phyloP scores from a whole-genome alignment of 2,888 invertebrate species.

The Nemotelus nigrinus region DNA sequence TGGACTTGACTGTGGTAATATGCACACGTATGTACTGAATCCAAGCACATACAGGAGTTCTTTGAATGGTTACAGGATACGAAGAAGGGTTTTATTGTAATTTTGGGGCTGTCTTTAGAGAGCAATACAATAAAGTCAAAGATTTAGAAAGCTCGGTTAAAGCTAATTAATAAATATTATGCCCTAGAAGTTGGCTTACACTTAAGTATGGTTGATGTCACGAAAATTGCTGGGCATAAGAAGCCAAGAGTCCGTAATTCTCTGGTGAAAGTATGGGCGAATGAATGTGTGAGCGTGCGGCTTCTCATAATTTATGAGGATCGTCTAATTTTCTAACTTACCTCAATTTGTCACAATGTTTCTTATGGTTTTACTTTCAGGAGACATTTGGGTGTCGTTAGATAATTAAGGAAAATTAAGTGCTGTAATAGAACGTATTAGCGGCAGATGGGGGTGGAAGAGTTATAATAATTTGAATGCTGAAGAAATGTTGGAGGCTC shows the following conservation, averaged over 20 bases:
- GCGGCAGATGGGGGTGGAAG: background rate
- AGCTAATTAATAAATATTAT: slow-evolving; percentile 55
- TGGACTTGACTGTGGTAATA: background rate
- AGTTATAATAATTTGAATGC: too few relatives aligned
- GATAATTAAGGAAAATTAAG: slow-evolving; percentile 37
- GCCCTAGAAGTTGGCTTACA: slow-evolving; percentile 51
- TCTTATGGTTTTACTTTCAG: slow-evolving; percentile 37
- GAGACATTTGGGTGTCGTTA: slow-evolving; percentile 36
- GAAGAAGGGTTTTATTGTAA: slow-evolving; percentile 40
- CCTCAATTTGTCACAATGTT: slow-evolving; percentile 48
- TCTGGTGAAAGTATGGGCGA: background rate
- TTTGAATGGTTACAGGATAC: background rate
- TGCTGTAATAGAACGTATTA: background rate
- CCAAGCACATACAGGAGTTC: background rate
- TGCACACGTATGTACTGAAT: background rate
- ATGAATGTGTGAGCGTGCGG: background rate
- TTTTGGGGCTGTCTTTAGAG: slow-evolving; percentile 43
- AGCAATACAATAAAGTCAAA: slow-evolving; percentile 48
- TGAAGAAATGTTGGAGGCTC: too few relatives aligned
- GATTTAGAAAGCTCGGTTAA: slow-evolving; percentile 46
- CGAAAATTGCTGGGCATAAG: background rate
- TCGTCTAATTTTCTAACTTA: slow-evolving; percentile 43
- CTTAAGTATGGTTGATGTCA: background rate
- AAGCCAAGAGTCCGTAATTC: background rate
- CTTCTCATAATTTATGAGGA: slow-evolving; percentile 44